These are phyloP conservation scores for Zaprionus lachaisei DNA, from an alignment of 1,140 invertebrate species.

Conservation along the genomic window DNA sequence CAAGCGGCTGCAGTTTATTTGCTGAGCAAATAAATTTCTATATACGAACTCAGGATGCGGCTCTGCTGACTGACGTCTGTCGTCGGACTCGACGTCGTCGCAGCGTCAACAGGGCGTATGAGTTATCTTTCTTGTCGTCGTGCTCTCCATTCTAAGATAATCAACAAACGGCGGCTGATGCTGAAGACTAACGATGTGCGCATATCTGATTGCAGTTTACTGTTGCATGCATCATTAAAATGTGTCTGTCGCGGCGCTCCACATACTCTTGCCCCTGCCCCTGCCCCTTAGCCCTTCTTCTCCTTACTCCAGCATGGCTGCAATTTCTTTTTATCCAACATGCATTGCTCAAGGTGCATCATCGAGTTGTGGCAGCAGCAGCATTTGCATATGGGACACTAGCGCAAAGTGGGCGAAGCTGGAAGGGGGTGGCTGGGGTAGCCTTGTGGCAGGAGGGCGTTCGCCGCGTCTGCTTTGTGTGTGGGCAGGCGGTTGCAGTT, in stretches of 20 bases:
- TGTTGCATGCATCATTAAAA: constrained; percentile 83
- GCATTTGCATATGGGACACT: constrained; percentile 70
- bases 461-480: constrained; percentile 31
- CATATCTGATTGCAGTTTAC: constrained; percentile 83
- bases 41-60: constrained; percentile 29
- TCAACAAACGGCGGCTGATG: constrained; percentile 82
- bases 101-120: constrained; percentile 65
- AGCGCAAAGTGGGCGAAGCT: background rate
- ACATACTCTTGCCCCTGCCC: background rate
- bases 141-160: constrained; percentile 79
- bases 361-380: constrained; percentile 41
- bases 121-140: constrained; percentile 75
- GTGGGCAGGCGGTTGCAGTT: constrained; percentile 64
- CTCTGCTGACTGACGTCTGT: too few species aligned
- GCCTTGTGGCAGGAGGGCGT: background rate
- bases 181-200: constrained; percentile 83
- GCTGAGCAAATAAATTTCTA: constrained; percentile 81
- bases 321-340: constrained; percentile 74
- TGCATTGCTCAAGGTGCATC: constrained; percentile 77
- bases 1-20: constrained; percentile 70
- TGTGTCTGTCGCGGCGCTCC: constrained; percentile 59
- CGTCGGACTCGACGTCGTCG: constrained; percentile 9
- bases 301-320: constrained; percentile 39
- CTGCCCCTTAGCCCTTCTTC: background rate
- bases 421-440: background rate